These are phyloP conservation scores for Lasaia peninsularis DNA, from an alignment of 1,140 invertebrate species.

Conservation along the genomic window DNA sequence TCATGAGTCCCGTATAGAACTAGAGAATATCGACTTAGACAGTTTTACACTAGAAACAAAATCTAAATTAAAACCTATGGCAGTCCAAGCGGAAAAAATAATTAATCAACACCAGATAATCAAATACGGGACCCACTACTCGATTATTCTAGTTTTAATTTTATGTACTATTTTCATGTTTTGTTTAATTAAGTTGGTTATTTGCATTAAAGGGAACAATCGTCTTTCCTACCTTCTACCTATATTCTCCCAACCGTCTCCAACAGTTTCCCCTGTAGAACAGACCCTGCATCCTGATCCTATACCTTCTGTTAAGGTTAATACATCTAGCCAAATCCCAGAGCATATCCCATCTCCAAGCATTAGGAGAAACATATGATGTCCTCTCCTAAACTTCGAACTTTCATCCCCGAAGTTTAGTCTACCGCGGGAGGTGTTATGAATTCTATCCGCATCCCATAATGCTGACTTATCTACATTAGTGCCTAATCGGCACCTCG, in stretches of 20 bases:
- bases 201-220: neutral
- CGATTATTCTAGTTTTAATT: neutral
- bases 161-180: too few species aligned
- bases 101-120: neutral
- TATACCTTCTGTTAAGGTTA: neutral
- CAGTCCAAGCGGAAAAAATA: neutral
- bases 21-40: neutral
- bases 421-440: neutral
- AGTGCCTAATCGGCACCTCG: neutral
- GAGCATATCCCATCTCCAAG: neutral
- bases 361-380: neutral
- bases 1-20: constrained; percentile 1
- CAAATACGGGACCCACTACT: neutral
- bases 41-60: neutral
- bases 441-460: neutral
- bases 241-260: neutral
- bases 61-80: neutral
- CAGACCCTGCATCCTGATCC: neutral
- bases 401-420: neutral
- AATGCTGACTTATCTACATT: neutral
- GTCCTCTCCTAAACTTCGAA: neutral
- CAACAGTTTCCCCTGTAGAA: neutral
- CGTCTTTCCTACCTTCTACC: neutral
- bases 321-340: neutral
- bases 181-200: too few species aligned